Evolutionary conservation across 2,113 vertebrate species (phyloP).

Genomic region (Apodemus speciosus): DNA sequence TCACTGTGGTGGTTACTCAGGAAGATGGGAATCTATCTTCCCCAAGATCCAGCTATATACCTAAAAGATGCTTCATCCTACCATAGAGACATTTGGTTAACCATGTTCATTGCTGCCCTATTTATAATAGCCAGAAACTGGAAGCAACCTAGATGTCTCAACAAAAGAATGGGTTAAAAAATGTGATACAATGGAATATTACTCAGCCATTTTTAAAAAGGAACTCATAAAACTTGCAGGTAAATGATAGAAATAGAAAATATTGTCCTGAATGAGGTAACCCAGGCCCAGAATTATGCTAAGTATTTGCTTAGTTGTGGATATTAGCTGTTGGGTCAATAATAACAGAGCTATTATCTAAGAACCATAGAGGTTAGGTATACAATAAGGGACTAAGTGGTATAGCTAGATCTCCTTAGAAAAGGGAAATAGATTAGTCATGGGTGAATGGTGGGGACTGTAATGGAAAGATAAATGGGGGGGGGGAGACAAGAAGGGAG

Average conservation of each 20-base stretch:
- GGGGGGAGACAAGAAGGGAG: background rate
- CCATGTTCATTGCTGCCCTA: too few species aligned
- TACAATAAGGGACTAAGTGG: background rate
- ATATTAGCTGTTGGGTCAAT: background rate
- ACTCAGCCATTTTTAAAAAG: too few species aligned
- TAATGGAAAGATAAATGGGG: background rate
- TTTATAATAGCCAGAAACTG: too few species aligned
- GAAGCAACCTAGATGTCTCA: too few species aligned
- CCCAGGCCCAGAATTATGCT: background rate
- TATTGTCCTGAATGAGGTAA: background rate
- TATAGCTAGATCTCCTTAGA: background rate
- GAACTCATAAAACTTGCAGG: too few species aligned
- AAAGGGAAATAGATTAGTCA: background rate
- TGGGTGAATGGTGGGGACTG: background rate
- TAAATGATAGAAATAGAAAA: background rate
- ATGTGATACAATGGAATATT: too few species aligned
- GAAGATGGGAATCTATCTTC: too few species aligned
- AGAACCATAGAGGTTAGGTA: background rate
- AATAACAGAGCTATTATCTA: background rate
- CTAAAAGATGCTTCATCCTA: too few species aligned
- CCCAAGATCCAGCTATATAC: too few species aligned
- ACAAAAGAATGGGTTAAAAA: too few species aligned
- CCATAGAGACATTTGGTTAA: too few species aligned
- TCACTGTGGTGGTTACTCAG: too few species aligned
- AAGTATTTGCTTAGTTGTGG: background rate